Base-by-base conservation (phyloP, 2,113 vertebrate genomes). In the Silurus glanis region DNA sequence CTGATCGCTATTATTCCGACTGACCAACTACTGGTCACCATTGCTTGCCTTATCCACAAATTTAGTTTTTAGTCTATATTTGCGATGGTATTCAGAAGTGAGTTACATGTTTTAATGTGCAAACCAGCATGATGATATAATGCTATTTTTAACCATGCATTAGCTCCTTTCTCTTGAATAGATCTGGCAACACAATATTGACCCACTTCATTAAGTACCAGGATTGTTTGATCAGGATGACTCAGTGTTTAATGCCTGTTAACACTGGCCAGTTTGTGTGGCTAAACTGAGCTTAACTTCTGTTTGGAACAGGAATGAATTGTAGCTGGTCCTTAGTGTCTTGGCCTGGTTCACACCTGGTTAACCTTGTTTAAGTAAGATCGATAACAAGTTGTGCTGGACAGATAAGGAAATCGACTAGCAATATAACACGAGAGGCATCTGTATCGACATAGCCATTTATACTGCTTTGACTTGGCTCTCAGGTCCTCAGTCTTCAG, bases 371-470 rank as follows among this genome's bases (percentile, higher is more conserved):
- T 61, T 81, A 69, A 72, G 25, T 5, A 58, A 91, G 86, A 94
- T 95, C 93, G 90, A 94, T 95, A 92, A 85, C 83, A 87, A 88
- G 90, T 91, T 90, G 92, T 88, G 85, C 74, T 75, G 87, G 90
- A 93, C 92, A 90, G 92, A 94, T 94, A 91, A 90, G 85, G 86
- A 87, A 83, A 90, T 92, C 88, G 92, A 92, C 90, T 85, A 91
- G 90, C 89, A 90, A 93, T 94, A 93, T 93, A 94, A 92, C 92
- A 94, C 87, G 86, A 87, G 87, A 82, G 91, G 85, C 80, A 76
- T 81, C 89, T 93, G 91, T 93, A 93, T 94, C 91, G 94, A 92
- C 94, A 93, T 6, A 10, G 80, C 88, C 90, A 93, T 94, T 91
- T 82, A 91, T 93, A 92, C 86, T 90, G 74, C 89, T 93, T 89